Evolutionary conservation across 2,113 vertebrate species (phyloP), one percentile per base, ranked within the genome.

Genomic region (Python bivittatus): DNA sequence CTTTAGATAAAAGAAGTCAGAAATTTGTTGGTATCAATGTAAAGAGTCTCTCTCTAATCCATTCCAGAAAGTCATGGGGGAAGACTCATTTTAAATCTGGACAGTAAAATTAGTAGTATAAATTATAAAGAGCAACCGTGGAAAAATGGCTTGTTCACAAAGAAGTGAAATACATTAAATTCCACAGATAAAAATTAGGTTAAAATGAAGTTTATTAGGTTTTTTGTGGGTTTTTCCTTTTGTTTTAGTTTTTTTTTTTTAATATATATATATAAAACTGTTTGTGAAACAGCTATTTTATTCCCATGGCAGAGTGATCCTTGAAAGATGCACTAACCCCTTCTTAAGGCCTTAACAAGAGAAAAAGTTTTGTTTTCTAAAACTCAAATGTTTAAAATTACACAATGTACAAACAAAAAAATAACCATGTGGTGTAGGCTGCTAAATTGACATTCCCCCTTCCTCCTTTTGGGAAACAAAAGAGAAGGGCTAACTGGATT

Each of bases 131-230:
- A 95, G 92, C 94, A 95, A 95, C 95, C 91, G 90, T 20, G 38
- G n/a, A 93, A 93, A 29, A 52, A 84, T 10, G 54, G 29, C n/a
- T 83, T 79, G 42, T 60, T 88, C 54, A 84, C 11, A 27, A 17
- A 23, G 61, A 79, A 44, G 53, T 27, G 91, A 96, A 95, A 95
- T 95, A 93, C 96, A 91, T 92, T 94, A 92, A 94, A 91, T 96
- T 94, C 92, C 97, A 97, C 96, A 97, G 95, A 96, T 96, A 95
- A 98, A n/a, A 97, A 97, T 97, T 97, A 98, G 98, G 97, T 98
- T 98, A 98, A 98, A 98, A 98, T 98, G 97, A 98, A 98, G 97
- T 98, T 98, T 98, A 98, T 98, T 98, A 93, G 95, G 96, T 97
- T 98, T 97, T 91, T 94, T 68, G 95, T 97, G 84, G 33, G 86